Evolutionary conservation across 2,797 vertebrate species (phyloP), one percentile per base, ranked within the genome.

Genomic region (Xenopus petersii): DNA sequence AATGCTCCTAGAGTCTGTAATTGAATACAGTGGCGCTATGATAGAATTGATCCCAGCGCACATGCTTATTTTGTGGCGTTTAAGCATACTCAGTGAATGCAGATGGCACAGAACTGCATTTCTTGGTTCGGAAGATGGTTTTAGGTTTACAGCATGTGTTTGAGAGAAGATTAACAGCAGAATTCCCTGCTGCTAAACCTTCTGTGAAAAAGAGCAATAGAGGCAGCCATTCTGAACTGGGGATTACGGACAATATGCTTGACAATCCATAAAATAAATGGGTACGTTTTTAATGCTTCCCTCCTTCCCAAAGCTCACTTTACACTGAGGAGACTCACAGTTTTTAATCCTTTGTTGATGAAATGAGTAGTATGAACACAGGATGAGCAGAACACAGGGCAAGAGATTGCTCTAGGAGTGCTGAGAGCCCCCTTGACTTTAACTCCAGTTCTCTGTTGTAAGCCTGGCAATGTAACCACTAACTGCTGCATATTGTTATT

Each of bases 181-280:
- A 74, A 79, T 74, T 74, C 71, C 77, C 71, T 69, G 66, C 71
- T 79, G 77, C 67, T 79, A 79, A 79, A 79, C 77, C 71, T 70
- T 79, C 66, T 79, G 77, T 79, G 71, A 78, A 79, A 51, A 70
- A 79, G 67, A 74, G 71, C 77, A 74, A 71, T 47, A 79, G 71
- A 79, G 46, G 77, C 71, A 79, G 67, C 71, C 66, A 79, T 70
- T 79, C 77, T 74, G 77, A 79, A 70, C 67, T 49, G 64, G 36
- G 76, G 77, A 74, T 79, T 79, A 74, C 72, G 66, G 67, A 79
- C 77, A 79, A 79, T 79, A 79, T 79, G 76, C 48, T 79, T 79
- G 77, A 79, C 71, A 70, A 74, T 74, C 71, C 67, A 30, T 65
- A 79, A 70, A 42, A 65, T 79, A 59, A 79, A 70, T 70, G 77